phyloP scores from a whole-genome alignment of 2,797 vertebrate species.

The Gymnopithys bicolor region DNA sequence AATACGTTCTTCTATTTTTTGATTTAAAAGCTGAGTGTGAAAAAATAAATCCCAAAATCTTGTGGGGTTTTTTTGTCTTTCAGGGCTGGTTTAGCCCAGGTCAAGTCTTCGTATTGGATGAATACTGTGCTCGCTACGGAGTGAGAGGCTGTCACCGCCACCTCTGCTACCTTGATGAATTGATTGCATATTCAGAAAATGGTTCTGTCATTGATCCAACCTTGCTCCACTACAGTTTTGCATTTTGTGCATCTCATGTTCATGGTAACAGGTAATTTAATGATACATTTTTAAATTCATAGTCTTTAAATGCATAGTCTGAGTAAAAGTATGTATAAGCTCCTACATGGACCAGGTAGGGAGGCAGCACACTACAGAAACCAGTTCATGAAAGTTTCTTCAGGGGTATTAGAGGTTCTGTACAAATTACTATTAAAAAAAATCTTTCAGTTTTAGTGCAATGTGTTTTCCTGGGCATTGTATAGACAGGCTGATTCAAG shows the following conservation, averaged over 20 bases:
- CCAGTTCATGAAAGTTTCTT: neutral
- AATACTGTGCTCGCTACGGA: constrained; percentile 95
- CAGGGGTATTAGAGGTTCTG: neutral
- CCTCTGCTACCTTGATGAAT: constrained; percentile 92
- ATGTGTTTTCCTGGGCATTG: neutral
- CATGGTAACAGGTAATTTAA: constrained; percentile 94
- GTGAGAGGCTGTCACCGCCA: constrained; percentile 95
- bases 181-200: constrained; percentile 92
- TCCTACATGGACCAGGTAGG: neutral
- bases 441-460: neutral
- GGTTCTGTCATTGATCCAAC: constrained; percentile 93
- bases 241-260: constrained; percentile 97
- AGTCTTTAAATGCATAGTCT: neutral
- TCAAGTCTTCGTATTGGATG: constrained; percentile 95
- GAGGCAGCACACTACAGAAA: neutral
- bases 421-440: neutral
- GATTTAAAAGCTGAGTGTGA: neutral
- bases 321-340: neutral
- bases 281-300: neutral
- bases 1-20: neutral
- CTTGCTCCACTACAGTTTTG: constrained; percentile 98
- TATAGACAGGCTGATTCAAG: neutral
- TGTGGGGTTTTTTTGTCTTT: neutral
- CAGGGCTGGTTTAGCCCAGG: constrained; percentile 99
- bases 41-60: neutral